Evolutionary conservation across 2,113 vertebrate species (phyloP), one percentile per base, ranked within the genome.

Genomic region (Neodontobutis hainanensis): DNA sequence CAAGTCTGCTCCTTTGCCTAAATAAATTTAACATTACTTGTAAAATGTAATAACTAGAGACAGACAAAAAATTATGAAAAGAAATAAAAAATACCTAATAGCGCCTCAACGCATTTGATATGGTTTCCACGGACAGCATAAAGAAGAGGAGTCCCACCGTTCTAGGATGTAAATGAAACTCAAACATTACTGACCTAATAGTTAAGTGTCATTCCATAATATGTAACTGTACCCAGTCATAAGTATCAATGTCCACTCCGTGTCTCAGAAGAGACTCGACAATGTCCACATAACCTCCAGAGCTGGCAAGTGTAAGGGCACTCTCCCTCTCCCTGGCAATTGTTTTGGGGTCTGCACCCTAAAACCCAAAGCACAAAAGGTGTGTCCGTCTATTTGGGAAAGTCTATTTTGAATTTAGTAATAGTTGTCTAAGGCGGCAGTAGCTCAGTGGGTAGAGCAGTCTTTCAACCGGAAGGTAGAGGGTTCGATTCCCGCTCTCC

Each of bases 41-140:
- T 53, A 32, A 61, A 7, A 0, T 9, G 59, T 40, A 60, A 56
- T 10, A 34, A 3, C 59, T 2, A 4, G 5, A 68, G 5, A 12
- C n/a, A 4, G 65, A 8, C 4, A 3, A 6, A 2, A 35, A 47
- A 12, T 15, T 7, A 43, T 66, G 10, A n/a, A 32, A 2, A 32
- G 4, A 52, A 11, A 43, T 50, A 7, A 4, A 38, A 36, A 67
- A 85, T 91, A 99, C 97, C 94, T 84, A 99, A 85, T 0, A 99
- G 92, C 15, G 92, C 90, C 86, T 97, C 93, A 0, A 97, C 96
- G 6, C 96, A 98, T 90, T 93, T 95, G 71, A 95, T 90, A 5
- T 99, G 95, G 77, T 99, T 99, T 19, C 97, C 96, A 0, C 95
- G 91, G 45, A 98, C 96, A 0, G 97, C 97, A 0, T 99, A 99